Conservation (phyloP, 2,797 vertebrate species). For the Streptopelia turtur region DNA sequence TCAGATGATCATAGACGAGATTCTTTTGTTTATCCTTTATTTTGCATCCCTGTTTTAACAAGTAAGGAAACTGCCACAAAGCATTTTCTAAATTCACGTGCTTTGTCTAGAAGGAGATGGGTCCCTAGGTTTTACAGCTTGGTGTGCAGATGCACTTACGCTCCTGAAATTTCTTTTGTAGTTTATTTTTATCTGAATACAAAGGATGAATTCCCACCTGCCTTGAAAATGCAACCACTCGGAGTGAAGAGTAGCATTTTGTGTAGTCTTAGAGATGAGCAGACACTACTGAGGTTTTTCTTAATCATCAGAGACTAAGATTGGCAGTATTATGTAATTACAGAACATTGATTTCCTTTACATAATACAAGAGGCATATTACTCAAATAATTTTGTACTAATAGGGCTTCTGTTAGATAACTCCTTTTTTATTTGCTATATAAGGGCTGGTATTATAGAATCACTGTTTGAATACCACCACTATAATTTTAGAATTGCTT, state of each 20-base stretch:
- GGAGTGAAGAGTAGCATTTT: not conserved
- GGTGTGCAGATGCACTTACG: not conserved
- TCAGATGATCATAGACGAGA: not conserved
- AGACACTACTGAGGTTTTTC: slow-evolving; percentile 35
- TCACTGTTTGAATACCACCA: slow-evolving; percentile 41
- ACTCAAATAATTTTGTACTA: slow-evolving; percentile 47
- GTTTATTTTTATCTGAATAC: slow-evolving; percentile 25
- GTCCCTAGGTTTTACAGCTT: not conserved
- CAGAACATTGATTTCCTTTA: slow-evolving; percentile 53
- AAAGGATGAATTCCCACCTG: slow-evolving; percentile 5
- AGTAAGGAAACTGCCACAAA: not conserved
- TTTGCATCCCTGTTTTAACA: not conserved
- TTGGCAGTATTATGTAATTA: slow-evolving; percentile 38
- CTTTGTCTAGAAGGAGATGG: not conserved
- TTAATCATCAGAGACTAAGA: slow-evolving; percentile 23
- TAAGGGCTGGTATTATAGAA: slow-evolving; percentile 49
- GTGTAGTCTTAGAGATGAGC: slow-evolving; percentile 6
- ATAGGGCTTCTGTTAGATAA: slow-evolving; percentile 61
- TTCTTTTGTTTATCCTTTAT: not conserved
- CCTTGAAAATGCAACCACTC: not conserved
- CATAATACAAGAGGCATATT: slow-evolving; percentile 17
- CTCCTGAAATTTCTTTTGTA: not conserved
- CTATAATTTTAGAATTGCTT: slow-evolving; percentile 58
- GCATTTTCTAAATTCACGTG: not conserved
- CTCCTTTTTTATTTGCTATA: slow-evolving; percentile 52